Conservation (phyloP, 2,888 invertebrate species). For the Tenthredo mesomela region DNA sequence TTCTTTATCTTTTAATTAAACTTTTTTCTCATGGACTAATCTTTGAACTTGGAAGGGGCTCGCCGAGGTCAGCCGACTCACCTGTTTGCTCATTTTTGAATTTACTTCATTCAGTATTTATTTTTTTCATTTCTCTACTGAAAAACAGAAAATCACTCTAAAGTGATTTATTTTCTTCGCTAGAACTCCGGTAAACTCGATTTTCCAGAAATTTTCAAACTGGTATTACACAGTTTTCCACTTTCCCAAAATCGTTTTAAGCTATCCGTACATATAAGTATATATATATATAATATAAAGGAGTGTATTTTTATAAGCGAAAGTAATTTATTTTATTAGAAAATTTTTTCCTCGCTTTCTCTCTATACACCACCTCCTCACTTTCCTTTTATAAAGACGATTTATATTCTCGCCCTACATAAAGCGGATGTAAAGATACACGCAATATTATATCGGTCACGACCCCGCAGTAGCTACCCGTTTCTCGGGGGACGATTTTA, state of each 20-base stretch:
- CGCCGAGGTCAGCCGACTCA: no score
- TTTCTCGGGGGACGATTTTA: conserved; percentile 23
- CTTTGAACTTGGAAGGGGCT: no score
- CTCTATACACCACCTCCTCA: not conserved
- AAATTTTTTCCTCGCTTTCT: not conserved
- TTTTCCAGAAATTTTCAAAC: not conserved
- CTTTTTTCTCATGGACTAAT: no score
- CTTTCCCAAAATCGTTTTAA: not conserved
- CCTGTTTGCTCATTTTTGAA: not conserved
- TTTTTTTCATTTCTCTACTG: not conserved
- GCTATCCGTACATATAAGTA: not conserved
- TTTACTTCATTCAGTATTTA: not conserved
- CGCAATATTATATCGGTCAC: conserved; percentile 29
- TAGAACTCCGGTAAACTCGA: not conserved
- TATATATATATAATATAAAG: not conserved
- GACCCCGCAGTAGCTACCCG: conserved; percentile 22
- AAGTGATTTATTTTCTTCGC: not conserved
- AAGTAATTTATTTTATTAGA: not conserved
- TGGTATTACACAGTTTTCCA: not conserved
- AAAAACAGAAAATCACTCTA: not conserved
- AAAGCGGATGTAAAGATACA: conserved; percentile 17
- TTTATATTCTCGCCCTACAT: conserved; percentile 32
- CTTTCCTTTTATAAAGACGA: conserved; percentile 11
- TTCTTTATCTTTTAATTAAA: not conserved
- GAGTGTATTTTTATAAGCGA: not conserved